Conservation (phyloP, 2,113 vertebrate species). For the Forbesichthys papilliferus region DNA sequence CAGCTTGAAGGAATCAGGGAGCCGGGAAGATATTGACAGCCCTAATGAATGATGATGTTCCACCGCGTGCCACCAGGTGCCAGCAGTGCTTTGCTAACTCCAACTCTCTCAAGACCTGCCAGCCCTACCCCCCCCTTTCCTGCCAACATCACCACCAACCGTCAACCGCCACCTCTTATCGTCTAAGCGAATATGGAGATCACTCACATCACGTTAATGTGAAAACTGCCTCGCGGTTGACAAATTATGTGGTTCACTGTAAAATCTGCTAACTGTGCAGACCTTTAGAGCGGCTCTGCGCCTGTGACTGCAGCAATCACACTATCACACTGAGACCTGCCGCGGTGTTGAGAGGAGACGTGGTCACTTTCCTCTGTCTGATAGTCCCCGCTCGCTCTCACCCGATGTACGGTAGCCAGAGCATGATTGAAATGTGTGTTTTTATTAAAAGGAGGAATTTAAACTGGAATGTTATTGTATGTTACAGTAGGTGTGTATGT, state of each 20-base stretch:
- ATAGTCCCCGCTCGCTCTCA: no score
- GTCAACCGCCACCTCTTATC: constrained; percentile 25
- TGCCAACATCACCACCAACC: constrained; percentile 3
- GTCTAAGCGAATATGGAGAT: constrained; percentile 74
- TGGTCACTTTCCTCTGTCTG: constrained; percentile 4
- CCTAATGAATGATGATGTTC: constrained; percentile 60
- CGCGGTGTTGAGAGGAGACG: constrained; percentile 49
- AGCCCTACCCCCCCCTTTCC: neutral
- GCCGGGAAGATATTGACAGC: constrained; percentile 33
- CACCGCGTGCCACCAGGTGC: constrained; percentile 74
- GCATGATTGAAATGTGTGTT: neutral
- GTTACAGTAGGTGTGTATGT: constrained; percentile 2
- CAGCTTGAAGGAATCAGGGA: neutral
- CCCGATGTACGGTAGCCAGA: neutral
- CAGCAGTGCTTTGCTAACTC: constrained; percentile 66
- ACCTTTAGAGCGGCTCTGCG: constrained; percentile 70
- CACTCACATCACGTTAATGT: constrained; percentile 79
- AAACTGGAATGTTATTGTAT: constrained; percentile 9
- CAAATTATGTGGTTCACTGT: constrained; percentile 76
- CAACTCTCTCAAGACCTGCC: constrained; percentile 53
- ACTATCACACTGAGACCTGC: constrained; percentile 52
- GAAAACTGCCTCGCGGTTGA: constrained; percentile 72
- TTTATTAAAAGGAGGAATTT: constrained; percentile 5
- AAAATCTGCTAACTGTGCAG: constrained; percentile 82
- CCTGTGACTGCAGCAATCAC: constrained; percentile 78